phyloP scores from a whole-genome alignment of 2,797 vertebrate species.

The Myotis pilosus region DNA sequence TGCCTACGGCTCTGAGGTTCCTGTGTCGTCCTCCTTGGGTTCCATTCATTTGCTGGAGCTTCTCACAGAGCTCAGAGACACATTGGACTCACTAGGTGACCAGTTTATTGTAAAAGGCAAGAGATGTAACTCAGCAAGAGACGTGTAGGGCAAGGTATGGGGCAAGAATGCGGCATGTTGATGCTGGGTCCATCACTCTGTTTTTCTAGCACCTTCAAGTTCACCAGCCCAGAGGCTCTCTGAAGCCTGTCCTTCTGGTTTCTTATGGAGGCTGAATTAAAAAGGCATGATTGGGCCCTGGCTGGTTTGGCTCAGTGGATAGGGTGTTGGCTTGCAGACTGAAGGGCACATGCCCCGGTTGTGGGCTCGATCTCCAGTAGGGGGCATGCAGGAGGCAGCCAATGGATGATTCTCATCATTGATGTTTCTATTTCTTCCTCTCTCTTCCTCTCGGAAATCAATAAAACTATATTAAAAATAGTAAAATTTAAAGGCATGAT shows the following conservation, averaged over 20 bases:
- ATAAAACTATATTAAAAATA: too few species aligned
- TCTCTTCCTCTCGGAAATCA: too few species aligned
- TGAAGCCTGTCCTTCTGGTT: not conserved
- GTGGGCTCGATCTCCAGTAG: too few species aligned
- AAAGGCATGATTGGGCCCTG: not conserved
- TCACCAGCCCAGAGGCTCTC: not conserved
- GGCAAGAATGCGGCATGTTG: not conserved
- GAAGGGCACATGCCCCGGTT: too few species aligned
- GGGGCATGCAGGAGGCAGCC: too few species aligned
- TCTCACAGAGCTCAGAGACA: not conserved
- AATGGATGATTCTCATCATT: too few species aligned
- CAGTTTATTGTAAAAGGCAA: not conserved
- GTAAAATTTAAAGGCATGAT: too few species aligned
- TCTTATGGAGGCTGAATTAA: not conserved
- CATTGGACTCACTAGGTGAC: not conserved
- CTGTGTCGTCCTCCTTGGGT: not conserved
- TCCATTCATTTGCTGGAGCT: not conserved
- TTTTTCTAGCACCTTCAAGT: accelerated
- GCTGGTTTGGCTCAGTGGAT: too few species aligned
- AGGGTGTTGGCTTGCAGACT: too few species aligned
- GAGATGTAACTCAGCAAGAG: not conserved
- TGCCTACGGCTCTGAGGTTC: not conserved
- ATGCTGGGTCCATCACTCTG: too few species aligned
- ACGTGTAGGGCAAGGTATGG: not conserved
- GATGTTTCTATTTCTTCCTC: too few species aligned